Conservation (phyloP, 2,797 vertebrate species). For the Brotula barbata region DNA sequence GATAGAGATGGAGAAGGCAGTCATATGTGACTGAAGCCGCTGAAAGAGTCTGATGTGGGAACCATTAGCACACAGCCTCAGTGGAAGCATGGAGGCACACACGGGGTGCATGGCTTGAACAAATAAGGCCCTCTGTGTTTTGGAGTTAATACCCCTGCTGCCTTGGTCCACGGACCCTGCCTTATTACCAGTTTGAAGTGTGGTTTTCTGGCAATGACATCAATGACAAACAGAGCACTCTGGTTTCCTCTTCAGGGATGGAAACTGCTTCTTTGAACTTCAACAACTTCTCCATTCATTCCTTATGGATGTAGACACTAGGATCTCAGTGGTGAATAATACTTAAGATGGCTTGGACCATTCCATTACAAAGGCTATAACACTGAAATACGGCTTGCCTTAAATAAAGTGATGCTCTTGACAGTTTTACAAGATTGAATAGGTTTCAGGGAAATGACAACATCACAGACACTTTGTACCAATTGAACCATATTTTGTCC, state of each 20-base stretch:
- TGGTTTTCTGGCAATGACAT: conserved; percentile 71
- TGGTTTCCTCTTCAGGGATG: conserved; percentile 61
- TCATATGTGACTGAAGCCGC: conserved; percentile 66
- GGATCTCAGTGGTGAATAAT: conserved; percentile 29
- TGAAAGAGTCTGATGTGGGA: conserved; percentile 66
- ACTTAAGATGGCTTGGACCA: conserved; percentile 12
- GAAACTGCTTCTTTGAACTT: conserved; percentile 68
- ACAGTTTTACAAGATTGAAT: no score
- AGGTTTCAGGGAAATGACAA: no score
- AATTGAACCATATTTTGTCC: no score
- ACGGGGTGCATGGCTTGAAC: conserved; percentile 60
- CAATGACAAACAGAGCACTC: conserved; percentile 67
- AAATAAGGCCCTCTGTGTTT: conserved; percentile 71
- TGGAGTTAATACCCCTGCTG: conserved; percentile 52
- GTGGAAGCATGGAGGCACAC: conserved; percentile 48
- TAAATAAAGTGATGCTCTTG: no score
- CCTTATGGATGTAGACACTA: conserved; percentile 50
- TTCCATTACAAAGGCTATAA: conserved; percentile 11
- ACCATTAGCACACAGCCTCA: conserved; percentile 57
- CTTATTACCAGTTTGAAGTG: conserved; percentile 69
- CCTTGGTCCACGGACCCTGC: conserved; percentile 32
- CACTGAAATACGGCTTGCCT: no score
- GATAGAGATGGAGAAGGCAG: conserved; percentile 58
- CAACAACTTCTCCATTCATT: conserved; percentile 66
- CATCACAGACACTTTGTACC: no score